Conservation (phyloP, 2,797 vertebrate species). For the Lagorchestes hirsutus region DNA sequence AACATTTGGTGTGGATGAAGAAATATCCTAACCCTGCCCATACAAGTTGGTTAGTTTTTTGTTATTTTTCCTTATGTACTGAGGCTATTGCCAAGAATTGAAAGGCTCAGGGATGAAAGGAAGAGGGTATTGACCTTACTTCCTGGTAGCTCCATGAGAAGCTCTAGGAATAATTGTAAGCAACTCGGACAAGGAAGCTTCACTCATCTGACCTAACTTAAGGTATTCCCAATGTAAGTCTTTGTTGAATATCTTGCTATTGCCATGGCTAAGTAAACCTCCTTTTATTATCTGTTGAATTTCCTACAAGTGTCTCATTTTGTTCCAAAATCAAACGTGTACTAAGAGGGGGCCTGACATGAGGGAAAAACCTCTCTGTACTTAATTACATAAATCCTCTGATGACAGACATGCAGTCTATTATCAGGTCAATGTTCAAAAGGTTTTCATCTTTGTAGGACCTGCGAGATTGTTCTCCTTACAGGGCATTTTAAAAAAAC, state of each 20-base stretch:
- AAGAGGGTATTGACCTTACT: no score
- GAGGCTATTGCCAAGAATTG: background rate
- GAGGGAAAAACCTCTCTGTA: background rate
- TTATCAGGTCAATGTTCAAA: background rate
- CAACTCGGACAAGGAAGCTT: background rate
- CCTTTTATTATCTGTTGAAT: background rate
- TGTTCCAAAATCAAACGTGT: background rate
- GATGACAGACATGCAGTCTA: background rate
- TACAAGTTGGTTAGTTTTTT: background rate
- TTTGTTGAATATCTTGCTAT: background rate
- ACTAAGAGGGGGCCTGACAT: background rate
- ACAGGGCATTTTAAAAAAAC: background rate
- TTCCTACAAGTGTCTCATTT: background rate
- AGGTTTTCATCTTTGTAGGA: background rate
- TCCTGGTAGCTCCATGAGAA: no score
- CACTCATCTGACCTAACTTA: background rate
- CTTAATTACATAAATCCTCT: background rate
- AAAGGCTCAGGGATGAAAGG: no score
- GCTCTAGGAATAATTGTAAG: background rate
- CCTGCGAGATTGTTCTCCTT: background rate
- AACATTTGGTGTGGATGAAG: accelerated
- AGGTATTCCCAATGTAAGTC: background rate
- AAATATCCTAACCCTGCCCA: background rate
- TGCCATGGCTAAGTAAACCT: background rate
- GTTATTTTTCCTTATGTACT: background rate